Conservation (phyloP, 2,797 vertebrate species). For the Fratercula arctica region DNA sequence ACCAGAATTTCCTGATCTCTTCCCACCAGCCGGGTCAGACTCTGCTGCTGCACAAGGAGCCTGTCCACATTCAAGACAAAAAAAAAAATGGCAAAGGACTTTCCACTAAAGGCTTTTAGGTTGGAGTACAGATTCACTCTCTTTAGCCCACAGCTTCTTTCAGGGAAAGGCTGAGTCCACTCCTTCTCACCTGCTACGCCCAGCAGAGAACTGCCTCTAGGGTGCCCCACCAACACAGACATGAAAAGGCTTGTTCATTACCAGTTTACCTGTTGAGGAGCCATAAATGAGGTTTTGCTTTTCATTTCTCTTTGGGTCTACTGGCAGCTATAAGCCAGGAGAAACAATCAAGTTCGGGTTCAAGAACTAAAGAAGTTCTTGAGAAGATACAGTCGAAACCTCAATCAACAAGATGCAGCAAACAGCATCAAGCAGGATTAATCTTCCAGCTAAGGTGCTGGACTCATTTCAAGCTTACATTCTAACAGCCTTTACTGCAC, state of each 20-base stretch:
- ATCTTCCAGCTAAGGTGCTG: background rate
- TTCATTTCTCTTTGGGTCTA: background rate
- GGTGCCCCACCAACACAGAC: background rate
- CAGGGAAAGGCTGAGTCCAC: background rate
- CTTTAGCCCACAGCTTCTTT: background rate
- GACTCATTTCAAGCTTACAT: background rate
- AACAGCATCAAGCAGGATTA: background rate
- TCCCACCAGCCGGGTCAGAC: accelerated
- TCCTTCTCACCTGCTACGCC: background rate
- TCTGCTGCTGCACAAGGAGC: background rate
- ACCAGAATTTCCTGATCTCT: background rate
- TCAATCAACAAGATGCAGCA: background rate
- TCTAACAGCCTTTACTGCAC: background rate
- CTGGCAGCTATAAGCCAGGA: background rate
- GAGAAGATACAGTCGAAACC: background rate
- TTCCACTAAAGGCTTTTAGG: background rate
- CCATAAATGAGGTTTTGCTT: background rate
- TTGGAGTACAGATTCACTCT: accelerated
- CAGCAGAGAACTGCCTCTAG: accelerated
- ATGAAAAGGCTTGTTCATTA: background rate
- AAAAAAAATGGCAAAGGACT: accelerated
- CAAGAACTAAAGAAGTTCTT: background rate
- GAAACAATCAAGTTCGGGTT: background rate
- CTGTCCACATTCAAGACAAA: background rate
- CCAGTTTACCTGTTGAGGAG: background rate